Conservation (phyloP, 2,888 invertebrate genomes). For the Ophonus ardosiacus region DNA sequence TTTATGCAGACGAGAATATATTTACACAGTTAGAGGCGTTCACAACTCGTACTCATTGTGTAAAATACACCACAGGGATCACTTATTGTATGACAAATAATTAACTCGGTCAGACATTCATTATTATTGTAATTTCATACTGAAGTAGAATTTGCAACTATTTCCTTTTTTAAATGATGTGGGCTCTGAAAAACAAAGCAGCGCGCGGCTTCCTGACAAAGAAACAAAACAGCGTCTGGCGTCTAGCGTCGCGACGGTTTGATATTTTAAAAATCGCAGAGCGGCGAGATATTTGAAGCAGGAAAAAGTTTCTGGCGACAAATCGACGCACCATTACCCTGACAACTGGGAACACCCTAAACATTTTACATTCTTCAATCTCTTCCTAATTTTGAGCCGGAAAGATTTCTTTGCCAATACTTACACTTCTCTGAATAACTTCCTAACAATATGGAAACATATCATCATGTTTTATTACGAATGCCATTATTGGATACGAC, state of each 20-base stretch:
- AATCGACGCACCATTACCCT: slow-evolving; percentile 24
- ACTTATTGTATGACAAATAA: too few relatives aligned
- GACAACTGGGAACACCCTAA: slow-evolving; percentile 21
- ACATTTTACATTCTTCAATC: slow-evolving; percentile 17
- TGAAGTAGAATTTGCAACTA: background rate
- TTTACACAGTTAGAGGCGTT: too few relatives aligned
- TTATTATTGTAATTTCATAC: too few relatives aligned
- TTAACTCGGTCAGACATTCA: too few relatives aligned
- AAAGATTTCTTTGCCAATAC: too few relatives aligned
- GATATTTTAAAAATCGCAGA: slow-evolving; percentile 29
- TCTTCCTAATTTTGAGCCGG: background rate
- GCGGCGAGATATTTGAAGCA: slow-evolving; percentile 4
- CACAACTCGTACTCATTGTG: too few relatives aligned
- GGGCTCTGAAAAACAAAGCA: slow-evolving; percentile 20
- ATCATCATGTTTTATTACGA: too few relatives aligned
- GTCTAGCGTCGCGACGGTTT: background rate
- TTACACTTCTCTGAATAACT: too few relatives aligned
- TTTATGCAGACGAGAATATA: too few relatives aligned
- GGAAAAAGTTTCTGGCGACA: slow-evolving; percentile 32
- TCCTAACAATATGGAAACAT: too few relatives aligned
- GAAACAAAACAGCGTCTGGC: background rate
- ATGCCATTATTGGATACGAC: too few relatives aligned
- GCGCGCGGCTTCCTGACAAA: slow-evolving; percentile 35
- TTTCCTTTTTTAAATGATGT: background rate
- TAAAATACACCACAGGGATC: too few relatives aligned